A percentile compares a stretch with the other conserved stretches of the same genome.
These are phyloP conservation scores for Limenitis camilla DNA, from an alignment of 2,888 invertebrate species.

Conservation along the genomic window DNA sequence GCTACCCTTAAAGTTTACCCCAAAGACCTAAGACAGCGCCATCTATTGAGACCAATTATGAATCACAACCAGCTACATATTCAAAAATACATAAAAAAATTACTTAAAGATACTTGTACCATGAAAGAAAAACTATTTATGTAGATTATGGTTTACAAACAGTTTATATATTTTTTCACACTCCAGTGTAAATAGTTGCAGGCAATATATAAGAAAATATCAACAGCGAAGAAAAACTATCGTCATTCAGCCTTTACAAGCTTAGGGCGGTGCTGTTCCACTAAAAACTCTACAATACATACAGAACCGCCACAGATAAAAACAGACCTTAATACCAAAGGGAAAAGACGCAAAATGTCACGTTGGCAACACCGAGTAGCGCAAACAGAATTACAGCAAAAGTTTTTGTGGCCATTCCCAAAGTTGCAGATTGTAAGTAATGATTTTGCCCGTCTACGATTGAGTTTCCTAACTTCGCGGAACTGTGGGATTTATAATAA, in stretches of 20 bases:
- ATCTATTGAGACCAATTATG: too few relatives aligned
- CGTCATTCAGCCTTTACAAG: constrained; percentile 21
- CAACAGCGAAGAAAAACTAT: constrained; percentile 16
- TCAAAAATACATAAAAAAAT: too few relatives aligned
- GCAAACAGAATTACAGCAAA: constrained; percentile 22
- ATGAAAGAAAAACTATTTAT: too few relatives aligned
- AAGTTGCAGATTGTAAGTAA: constrained; percentile 22
- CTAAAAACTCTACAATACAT: constrained; percentile 9
- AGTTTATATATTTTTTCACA: too few relatives aligned
- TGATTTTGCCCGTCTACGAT: constrained; percentile 17
- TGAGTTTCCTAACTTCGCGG: constrained; percentile 8
- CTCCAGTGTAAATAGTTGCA: neutral
- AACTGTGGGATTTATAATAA: constrained; percentile 10
- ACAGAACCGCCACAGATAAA: constrained; percentile 4
- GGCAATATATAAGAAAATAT: constrained; percentile 5
- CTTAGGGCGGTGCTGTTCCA: constrained; percentile 17
- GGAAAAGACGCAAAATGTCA: constrained; percentile 2
- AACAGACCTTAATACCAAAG: constrained; percentile 10
- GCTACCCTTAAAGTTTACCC: too few relatives aligned
- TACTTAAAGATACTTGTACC: too few relatives aligned
- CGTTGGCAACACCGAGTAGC: neutral
- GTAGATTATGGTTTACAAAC: too few relatives aligned
- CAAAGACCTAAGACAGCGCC: too few relatives aligned
- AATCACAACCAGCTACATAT: too few relatives aligned
- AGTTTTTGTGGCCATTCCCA: constrained; percentile 20